Percentiles rank a stretch among this genome's conserved stretches.
phyloP scores from a whole-genome alignment of 2,797 vertebrate species.

The Sphaeramia orbicularis region DNA sequence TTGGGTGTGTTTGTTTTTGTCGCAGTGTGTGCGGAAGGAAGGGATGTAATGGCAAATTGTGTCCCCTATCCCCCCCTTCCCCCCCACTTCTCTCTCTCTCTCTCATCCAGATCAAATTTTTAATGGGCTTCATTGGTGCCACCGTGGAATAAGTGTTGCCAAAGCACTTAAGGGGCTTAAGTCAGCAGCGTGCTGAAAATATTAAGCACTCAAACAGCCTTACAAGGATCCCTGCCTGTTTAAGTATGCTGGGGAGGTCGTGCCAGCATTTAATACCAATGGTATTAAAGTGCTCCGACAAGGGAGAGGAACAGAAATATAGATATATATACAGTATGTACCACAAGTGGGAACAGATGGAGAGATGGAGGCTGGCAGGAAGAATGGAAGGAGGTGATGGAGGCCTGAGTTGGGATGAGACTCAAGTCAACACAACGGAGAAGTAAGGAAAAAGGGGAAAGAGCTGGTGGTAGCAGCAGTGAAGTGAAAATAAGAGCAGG shows the following conservation, averaged over 20 bases:
- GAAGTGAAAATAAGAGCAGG: slow-evolving; percentile 24
- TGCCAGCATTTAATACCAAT: slow-evolving; percentile 78
- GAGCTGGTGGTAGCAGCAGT: not conserved
- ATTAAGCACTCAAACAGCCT: slow-evolving; percentile 83
- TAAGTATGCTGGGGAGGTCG: slow-evolving; percentile 79
- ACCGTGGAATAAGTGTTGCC: slow-evolving; percentile 88
- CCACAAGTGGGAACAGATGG: slow-evolving; percentile 44
- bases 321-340: slow-evolving; percentile 66
- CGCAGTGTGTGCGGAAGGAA: slow-evolving; percentile 64
- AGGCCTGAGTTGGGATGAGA: slow-evolving; percentile 14
- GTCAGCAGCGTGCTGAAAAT: slow-evolving; percentile 85
- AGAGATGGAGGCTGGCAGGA: slow-evolving; percentile 31
- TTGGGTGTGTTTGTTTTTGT: slow-evolving; percentile 76
- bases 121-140: slow-evolving; percentile 86
- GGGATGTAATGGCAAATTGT: slow-evolving; percentile 70
- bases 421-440: not conserved
- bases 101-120: slow-evolving; percentile 84
- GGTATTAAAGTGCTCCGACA: slow-evolving; percentile 74
- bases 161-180: slow-evolving; percentile 89
- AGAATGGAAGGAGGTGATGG: slow-evolving; percentile 7
- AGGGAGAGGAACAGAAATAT: slow-evolving; percentile 65
- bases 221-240: slow-evolving; percentile 81
- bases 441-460: not conserved
- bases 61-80: slow-evolving; percentile 54
- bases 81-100: slow-evolving; percentile 40